phyloP scores from a whole-genome alignment of 2,113 vertebrate genomes.

The Empidonax alnorum region DNA sequence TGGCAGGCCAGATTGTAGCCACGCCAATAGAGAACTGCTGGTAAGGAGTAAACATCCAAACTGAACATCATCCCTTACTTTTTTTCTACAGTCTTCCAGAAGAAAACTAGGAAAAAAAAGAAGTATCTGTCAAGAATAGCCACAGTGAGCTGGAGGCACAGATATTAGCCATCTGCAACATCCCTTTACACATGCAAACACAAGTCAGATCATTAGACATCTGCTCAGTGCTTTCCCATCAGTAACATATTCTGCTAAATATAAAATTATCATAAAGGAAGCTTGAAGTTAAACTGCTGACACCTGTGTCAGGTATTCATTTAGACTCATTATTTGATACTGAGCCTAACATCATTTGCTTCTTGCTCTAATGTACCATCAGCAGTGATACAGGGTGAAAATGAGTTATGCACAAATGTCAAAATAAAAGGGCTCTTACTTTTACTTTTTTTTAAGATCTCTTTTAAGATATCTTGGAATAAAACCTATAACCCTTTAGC shows the following conservation, averaged over 20 bases:
- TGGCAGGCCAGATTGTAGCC: neutral
- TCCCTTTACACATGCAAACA: neutral
- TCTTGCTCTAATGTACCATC: neutral
- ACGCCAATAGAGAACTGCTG: neutral
- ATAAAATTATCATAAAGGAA: neutral
- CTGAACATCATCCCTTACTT: neutral
- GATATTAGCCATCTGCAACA: neutral
- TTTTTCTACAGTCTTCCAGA: neutral
- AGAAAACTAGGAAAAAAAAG: neutral
- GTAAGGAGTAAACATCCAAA: neutral
- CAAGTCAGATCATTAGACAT: neutral
- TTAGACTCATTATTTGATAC: neutral
- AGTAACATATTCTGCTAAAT: neutral
- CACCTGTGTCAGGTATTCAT: neutral
- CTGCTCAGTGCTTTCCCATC: neutral
- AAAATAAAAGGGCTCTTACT: neutral
- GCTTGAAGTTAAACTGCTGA: neutral
- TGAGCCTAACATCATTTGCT: neutral
- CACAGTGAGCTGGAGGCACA: neutral
- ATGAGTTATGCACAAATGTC: neutral
- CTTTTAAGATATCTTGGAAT: neutral
- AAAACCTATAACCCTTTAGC: neutral
- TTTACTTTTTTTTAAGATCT: neutral
- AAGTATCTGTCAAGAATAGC: neutral
- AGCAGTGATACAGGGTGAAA: slow-evolving; percentile 4